Evolutionary conservation across 2,113 vertebrate genomes (phyloP), one percentile per base, ranked within the genome.

Genomic region (Nothobranchius furzeri): DNA sequence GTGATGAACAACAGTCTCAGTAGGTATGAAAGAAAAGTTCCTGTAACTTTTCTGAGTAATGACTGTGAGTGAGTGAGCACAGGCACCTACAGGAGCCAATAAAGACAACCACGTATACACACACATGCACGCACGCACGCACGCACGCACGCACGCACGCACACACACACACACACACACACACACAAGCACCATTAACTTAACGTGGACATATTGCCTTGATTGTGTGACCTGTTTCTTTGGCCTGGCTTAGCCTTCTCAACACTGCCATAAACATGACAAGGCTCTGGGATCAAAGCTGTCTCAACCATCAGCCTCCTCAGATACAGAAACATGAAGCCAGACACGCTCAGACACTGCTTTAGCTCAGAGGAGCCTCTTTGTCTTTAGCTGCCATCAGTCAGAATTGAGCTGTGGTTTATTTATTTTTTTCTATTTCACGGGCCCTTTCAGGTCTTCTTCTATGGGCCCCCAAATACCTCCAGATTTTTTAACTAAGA

Each of bases 211-310:
- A 71, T 70, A 68, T 75, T 84, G 69, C 70, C 76, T 79, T 76
- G 78, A 86, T 82, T 82, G 80, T 78, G 71, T 89, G 87, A 90
- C 86, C 85, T 89, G 85, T 74, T 88, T 66, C 68, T 73, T 68
- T 68, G 81, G 79, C 88, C 91, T 92, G 92, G 88, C 76, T 89
- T 92, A 91, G 69, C 85, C 92, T 80, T 91, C 90, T 92, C 88
- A 91, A 92, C 92, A 93, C 91, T 80, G 71, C 66, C 87, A 92
- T 93, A 93, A 92, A 93, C 88, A 92, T 92, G 92, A 93, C 92
- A 92, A 88, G 90, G 79, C 82, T 83, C 64, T 73, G 75, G 86
- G 89, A 92, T 93, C 92, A 93, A 92, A 92, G 86, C 86, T 69
- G 75, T 66, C 68, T 63, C 40, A 77, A 70, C 82, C 79, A 80